These are phyloP conservation scores for Epinotia demarniana DNA, from an alignment of 2,888 invertebrate species.

Conservation along the genomic window DNA sequence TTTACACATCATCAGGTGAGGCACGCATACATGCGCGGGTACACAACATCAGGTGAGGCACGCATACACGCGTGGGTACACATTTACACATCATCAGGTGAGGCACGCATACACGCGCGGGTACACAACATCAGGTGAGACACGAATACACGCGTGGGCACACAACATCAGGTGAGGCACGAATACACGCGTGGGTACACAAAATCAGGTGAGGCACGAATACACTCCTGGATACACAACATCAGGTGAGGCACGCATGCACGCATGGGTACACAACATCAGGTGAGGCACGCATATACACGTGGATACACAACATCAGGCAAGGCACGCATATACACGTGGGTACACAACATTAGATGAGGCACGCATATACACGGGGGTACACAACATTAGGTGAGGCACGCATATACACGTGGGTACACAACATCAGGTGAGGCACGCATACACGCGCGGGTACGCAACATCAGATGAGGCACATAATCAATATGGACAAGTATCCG, in stretches of 20 bases:
- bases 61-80: not conserved
- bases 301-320: too few species aligned
- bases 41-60: slow-evolving; percentile 16
- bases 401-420: too few species aligned
- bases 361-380: too few species aligned
- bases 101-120: not conserved
- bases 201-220: slow-evolving; percentile 82
- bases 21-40: not conserved
- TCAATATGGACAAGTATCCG: too few species aligned
- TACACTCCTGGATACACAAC: slow-evolving; percentile 88
- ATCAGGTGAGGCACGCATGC: too few species aligned
- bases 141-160: not conserved
- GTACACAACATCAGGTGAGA: slow-evolving; percentile 83
- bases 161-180: slow-evolving; percentile 82
- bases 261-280: too few species aligned
- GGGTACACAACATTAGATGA: too few species aligned
- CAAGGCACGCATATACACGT: too few species aligned
- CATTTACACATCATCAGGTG: slow-evolving; percentile 87
- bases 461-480: slow-evolving; percentile 4
- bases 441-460: not conserved
- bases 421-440: slow-evolving; percentile 83
- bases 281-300: too few species aligned
- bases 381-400: too few species aligned
- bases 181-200: not conserved
- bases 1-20: slow-evolving; percentile 83